These are phyloP conservation scores for Halcyon malimbica DNA, from an alignment of 2,113 vertebrate species.

Conservation along the genomic window DNA sequence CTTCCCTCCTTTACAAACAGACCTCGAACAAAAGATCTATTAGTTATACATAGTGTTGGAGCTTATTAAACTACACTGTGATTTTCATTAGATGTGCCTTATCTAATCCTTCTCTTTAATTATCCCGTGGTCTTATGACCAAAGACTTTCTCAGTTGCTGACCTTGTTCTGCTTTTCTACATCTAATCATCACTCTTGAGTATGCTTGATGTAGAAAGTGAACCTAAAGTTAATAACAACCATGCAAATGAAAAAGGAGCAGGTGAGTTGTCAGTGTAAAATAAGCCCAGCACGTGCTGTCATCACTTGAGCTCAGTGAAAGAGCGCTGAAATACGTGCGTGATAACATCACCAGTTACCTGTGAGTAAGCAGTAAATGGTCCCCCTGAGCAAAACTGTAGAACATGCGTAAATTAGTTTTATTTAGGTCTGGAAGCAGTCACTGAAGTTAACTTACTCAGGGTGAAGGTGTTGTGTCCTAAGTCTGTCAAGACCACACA, in stretches of 20 bases:
- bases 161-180: background rate
- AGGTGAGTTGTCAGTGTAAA: background rate
- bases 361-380: background rate
- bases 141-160: background rate
- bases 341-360: background rate
- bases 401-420: background rate
- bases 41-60: background rate
- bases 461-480: background rate
- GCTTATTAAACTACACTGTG: background rate
- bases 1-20: background rate
- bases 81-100: background rate
- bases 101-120: background rate
- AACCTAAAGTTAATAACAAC: background rate
- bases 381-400: background rate
- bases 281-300: fast-evolving
- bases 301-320: background rate
- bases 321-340: fast-evolving
- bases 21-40: background rate
- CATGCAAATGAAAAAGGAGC: background rate
- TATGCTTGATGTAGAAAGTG: background rate
- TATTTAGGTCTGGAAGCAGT: background rate
- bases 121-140: background rate
- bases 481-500: background rate
- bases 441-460: background rate
- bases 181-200: background rate